These are phyloP conservation scores for Lagopus muta DNA, from an alignment of 2,113 vertebrate genomes.

Conservation along the genomic window DNA sequence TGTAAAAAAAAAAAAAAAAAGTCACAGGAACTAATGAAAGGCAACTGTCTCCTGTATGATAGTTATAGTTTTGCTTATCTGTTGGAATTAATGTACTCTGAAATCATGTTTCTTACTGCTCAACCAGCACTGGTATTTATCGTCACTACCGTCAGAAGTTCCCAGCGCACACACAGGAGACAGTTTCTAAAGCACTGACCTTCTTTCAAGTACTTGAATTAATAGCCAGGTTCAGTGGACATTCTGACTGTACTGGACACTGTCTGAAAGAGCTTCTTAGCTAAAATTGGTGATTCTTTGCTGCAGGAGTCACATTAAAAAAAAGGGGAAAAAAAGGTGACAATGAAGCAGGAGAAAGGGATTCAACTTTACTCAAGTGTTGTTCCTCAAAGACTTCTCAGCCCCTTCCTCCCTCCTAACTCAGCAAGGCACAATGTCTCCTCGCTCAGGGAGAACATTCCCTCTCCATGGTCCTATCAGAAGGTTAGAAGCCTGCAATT, in stretches of 20 bases:
- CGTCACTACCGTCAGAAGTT: slow-evolving; percentile 21
- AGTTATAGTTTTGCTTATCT: background rate
- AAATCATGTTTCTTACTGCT: slow-evolving; percentile 39
- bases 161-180: background rate
- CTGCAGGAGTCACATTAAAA: background rate
- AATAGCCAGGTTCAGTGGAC: background rate
- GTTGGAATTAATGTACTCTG: slow-evolving; percentile 9
- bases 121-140: slow-evolving; percentile 32
- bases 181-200: slow-evolving; percentile 5
- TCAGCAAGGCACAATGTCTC: background rate
- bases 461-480: slow-evolving; percentile 43
- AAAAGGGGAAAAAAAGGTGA: background rate
- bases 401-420: background rate
- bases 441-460: background rate
- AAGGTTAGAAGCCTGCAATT: slow-evolving; percentile 3
- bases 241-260: background rate
- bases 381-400: background rate
- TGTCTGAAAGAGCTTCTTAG: background rate
- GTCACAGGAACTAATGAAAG: background rate
- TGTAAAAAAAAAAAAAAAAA: background rate
- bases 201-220: slow-evolving; percentile 37
- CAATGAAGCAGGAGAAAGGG: background rate
- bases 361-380: background rate
- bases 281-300: background rate
- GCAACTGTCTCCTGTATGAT: background rate